Percentiles rank a stretch among this genome's conserved stretches.
phyloP scores from a whole-genome alignment of 1,140 invertebrate genomes.

The Neodiprion fabricii region DNA sequence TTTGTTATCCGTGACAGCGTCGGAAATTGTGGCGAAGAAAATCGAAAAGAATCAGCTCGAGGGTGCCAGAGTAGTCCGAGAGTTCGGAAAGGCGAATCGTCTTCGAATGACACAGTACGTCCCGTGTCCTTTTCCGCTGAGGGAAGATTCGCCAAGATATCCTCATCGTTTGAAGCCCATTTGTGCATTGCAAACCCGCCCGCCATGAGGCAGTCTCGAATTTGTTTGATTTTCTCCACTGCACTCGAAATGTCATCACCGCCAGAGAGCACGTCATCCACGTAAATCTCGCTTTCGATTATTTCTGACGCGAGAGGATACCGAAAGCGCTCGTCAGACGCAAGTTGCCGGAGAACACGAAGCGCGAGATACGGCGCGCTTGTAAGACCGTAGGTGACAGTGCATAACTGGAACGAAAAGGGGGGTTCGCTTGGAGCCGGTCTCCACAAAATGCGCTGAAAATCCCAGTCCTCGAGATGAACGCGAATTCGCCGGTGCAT shows the following conservation, averaged over 20 bases:
- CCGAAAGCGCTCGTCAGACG: constrained; percentile 27
- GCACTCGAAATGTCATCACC: constrained; percentile 38
- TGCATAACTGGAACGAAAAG: constrained; percentile 34
- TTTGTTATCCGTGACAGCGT: no score
- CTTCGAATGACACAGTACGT: no score
- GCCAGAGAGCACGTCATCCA: constrained; percentile 58
- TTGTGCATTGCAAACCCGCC: constrained; percentile 40
- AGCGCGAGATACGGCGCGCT: constrained; percentile 42
- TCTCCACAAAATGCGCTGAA: constrained; percentile 48
- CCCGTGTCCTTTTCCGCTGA: no score
- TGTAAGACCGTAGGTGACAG: constrained; percentile 51
- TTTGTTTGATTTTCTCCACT: constrained; percentile 28
- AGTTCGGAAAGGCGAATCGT: no score
- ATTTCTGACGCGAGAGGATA: constrained; percentile 36
- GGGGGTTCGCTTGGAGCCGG: constrained; percentile 13
- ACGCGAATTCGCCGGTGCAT: constrained; percentile 53
- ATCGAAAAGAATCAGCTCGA: no score
- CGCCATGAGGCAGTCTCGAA: constrained; percentile 32
- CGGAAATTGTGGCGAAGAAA: no score
- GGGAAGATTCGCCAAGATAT: constrained; percentile 33
- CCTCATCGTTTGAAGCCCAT: constrained; percentile 41
- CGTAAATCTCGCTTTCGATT: constrained; percentile 47
- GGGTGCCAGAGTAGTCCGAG: no score
- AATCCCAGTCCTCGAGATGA: constrained; percentile 34
- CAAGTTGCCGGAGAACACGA: constrained; percentile 40